Conservation (phyloP, 2,888 invertebrate species). For the Apotomis capreana region DNA sequence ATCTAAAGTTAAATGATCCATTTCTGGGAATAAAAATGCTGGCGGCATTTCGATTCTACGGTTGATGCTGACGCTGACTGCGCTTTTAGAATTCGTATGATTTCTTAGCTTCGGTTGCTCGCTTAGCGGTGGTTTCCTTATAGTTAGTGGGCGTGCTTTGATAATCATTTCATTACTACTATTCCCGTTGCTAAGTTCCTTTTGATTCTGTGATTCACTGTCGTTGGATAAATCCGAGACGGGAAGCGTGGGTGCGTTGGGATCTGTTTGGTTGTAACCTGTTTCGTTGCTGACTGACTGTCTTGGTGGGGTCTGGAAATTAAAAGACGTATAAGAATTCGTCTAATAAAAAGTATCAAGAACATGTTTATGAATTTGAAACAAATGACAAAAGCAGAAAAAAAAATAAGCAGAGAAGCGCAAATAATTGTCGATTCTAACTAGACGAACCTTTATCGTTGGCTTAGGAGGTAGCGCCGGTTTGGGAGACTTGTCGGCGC, state of each 20-base stretch:
- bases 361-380: not conserved
- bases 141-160: slow-evolving; percentile 92
- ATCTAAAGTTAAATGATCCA: slow-evolving; percentile 85
- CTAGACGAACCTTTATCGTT: slow-evolving; percentile 80
- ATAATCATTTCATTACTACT: slow-evolving; percentile 79
- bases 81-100: slow-evolving; percentile 80
- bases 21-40: slow-evolving; percentile 90
- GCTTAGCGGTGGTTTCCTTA: slow-evolving; percentile 91
- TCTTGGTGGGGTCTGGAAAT: slow-evolving; percentile 79
- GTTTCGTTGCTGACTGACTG: slow-evolving; percentile 75
- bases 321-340: slow-evolving; percentile 25
- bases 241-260: slow-evolving; percentile 64
- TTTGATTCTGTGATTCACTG: slow-evolving; percentile 64
- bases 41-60: slow-evolving; percentile 92
- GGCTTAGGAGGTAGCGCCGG: slow-evolving; percentile 94
- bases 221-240: slow-evolving; percentile 69
- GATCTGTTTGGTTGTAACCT: slow-evolving; percentile 65
- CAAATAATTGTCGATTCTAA: slow-evolving; percentile 6
- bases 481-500: slow-evolving; percentile 84
- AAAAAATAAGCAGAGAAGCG: slow-evolving; percentile 17
- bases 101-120: slow-evolving; percentile 91
- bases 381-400: not conserved
- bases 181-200: slow-evolving; percentile 75
- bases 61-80: slow-evolving; percentile 87
- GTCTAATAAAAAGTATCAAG: not conserved